Conservation (phyloP, 1,140 invertebrate genomes). For the Ganaspis sp. region DNA sequence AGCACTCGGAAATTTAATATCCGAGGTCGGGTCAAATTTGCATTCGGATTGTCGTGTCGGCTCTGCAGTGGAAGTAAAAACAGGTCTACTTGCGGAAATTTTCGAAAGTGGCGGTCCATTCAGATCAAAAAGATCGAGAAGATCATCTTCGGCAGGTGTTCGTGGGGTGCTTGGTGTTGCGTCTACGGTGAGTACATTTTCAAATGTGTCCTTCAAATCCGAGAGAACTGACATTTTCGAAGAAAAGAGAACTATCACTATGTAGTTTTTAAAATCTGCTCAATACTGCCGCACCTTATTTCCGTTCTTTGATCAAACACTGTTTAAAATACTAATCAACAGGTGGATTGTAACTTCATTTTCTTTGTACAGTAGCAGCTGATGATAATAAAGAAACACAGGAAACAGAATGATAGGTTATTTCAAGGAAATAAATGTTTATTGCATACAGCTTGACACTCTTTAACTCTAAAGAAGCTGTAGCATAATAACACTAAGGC, state of each 20-base stretch:
- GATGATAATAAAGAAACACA: background rate
- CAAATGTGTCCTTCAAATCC: background rate
- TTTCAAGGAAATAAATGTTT: background rate
- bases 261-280: background rate
- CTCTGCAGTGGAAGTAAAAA: background rate
- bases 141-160: slow-evolving; percentile 9
- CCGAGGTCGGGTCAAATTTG: slow-evolving; percentile 13
- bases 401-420: background rate
- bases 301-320: background rate
- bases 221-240: slow-evolving; percentile 8
- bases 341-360: background rate
- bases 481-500: no score
- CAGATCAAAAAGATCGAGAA: slow-evolving; percentile 4
- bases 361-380: background rate
- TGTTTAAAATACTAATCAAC: background rate
- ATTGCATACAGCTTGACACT: no score
- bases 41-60: slow-evolving; percentile 6
- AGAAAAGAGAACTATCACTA: background rate
- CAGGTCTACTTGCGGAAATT: background rate
- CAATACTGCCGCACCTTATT: background rate
- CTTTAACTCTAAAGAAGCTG: no score
- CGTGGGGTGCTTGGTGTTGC: background rate
- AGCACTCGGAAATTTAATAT: slow-evolving; percentile 23
- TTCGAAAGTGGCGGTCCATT: background rate
- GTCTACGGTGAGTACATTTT: slow-evolving; percentile 8